Conservation (phyloP, 2,797 vertebrate genomes). For the Semotilus atromaculatus region DNA sequence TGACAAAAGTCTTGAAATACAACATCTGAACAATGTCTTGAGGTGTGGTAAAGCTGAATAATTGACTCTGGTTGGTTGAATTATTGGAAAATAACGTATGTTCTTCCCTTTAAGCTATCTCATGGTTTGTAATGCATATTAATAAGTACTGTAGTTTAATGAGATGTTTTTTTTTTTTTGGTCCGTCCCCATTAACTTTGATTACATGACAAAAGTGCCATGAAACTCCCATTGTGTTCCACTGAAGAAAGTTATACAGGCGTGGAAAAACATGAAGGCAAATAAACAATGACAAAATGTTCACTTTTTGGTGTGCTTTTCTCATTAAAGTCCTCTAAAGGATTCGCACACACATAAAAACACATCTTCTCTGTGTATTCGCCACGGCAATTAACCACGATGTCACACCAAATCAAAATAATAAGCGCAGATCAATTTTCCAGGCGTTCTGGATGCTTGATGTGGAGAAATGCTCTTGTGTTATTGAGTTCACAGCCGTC, state of each 20-base stretch:
- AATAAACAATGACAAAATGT: neutral
- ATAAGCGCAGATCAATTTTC: neutral
- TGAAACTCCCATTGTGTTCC: neutral
- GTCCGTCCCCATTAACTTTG: neutral
- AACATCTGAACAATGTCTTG: too few species aligned
- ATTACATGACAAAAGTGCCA: neutral
- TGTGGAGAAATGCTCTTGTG: neutral
- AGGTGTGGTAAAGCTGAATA: too few species aligned
- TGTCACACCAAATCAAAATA: constrained; percentile 6
- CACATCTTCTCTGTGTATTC: neutral
- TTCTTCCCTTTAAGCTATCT: too few species aligned
- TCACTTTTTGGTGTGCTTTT: neutral
- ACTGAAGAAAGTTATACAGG: neutral
- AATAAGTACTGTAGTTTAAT: neutral
- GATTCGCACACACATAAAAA: neutral
- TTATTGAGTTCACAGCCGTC: neutral
- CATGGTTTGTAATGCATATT: neutral
- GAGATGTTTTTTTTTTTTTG: neutral
- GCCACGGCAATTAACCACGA: neutral
- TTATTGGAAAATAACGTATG: too few species aligned
- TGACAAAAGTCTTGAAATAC: too few species aligned
- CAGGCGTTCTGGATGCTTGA: neutral
- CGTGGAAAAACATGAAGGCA: neutral
- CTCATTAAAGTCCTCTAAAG: neutral
- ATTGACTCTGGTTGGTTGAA: too few species aligned